These are phyloP conservation scores for Asteroscopus sphinx DNA, from an alignment of 2,888 invertebrate genomes.

Conservation along the genomic window DNA sequence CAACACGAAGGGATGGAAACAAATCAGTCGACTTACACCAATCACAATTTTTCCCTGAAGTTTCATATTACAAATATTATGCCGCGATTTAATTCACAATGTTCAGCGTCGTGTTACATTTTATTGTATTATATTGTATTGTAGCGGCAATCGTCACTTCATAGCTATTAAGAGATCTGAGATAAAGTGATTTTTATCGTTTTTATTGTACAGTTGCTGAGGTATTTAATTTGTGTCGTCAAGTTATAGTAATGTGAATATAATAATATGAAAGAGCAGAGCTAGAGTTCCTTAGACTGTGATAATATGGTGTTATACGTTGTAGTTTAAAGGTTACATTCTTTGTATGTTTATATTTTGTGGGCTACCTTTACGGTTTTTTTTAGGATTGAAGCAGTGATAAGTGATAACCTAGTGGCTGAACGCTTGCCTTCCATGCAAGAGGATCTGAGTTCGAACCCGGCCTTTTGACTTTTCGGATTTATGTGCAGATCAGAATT, in stretches of 20 bases:
- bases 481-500: too few relatives aligned
- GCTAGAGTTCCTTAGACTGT: too few relatives aligned
- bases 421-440: too few relatives aligned
- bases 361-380: too few relatives aligned
- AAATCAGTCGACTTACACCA: conserved; percentile 33
- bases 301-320: conserved; percentile 9
- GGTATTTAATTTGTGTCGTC: conserved; percentile 38
- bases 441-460: too few relatives aligned
- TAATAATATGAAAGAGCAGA: too few relatives aligned
- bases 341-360: too few relatives aligned
- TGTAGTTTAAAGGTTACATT: not conserved
- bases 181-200: conserved; percentile 55
- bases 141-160: conserved; percentile 53
- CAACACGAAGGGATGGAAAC: conserved; percentile 5
- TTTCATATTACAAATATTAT: conserved; percentile 68
- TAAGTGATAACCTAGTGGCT: too few relatives aligned
- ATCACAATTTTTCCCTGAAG: conserved; percentile 28
- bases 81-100: conserved; percentile 56
- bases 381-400: too few relatives aligned
- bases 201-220: conserved; percentile 27
- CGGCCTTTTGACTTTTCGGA: too few relatives aligned
- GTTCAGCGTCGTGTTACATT: conserved; percentile 44
- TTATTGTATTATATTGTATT: conserved; percentile 25
- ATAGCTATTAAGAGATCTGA: conserved; percentile 46
- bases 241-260: conserved; percentile 45